Conservation (phyloP, 2,888 invertebrate species). For the Epinotia demarniana region DNA sequence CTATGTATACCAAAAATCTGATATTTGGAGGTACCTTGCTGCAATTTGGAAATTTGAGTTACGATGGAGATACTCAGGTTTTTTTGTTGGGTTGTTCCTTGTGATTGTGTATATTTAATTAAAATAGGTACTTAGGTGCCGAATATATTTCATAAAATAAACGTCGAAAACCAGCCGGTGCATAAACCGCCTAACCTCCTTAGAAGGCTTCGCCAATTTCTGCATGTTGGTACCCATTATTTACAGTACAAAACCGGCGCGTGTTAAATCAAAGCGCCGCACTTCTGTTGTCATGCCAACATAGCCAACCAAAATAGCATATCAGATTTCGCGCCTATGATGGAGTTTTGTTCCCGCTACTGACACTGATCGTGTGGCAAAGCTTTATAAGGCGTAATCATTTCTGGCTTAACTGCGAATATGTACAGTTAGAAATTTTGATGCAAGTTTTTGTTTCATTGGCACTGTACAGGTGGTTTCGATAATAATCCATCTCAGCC, state of each 20-base stretch:
- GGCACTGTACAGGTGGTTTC: not conserved
- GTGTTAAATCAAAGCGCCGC: conserved; percentile 76
- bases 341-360: conserved; percentile 56
- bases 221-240: conserved; percentile 60
- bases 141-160: not conserved
- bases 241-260: conserved; percentile 58
- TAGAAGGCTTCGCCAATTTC: conserved; percentile 61
- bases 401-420: conserved; percentile 35
- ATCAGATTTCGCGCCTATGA: conserved; percentile 73
- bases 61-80: not conserved
- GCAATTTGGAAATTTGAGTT: not conserved
- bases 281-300: conserved; percentile 67
- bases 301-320: conserved; percentile 68
- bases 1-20: too few species aligned
- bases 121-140: not conserved
- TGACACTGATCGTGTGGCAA: conserved; percentile 44
- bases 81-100: not conserved
- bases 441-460: conserved; percentile 3
- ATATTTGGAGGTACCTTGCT: too few species aligned
- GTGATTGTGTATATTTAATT: not conserved
- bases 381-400: conserved; percentile 42
- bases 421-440: conserved; percentile 36
- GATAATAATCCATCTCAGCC: not conserved
- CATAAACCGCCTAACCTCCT: conserved; percentile 44
- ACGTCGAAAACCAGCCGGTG: conserved; percentile 24